These are phyloP conservation scores for Hydrotaea diabolus DNA, from an alignment of 2,888 invertebrate species.

Conservation along the genomic window DNA sequence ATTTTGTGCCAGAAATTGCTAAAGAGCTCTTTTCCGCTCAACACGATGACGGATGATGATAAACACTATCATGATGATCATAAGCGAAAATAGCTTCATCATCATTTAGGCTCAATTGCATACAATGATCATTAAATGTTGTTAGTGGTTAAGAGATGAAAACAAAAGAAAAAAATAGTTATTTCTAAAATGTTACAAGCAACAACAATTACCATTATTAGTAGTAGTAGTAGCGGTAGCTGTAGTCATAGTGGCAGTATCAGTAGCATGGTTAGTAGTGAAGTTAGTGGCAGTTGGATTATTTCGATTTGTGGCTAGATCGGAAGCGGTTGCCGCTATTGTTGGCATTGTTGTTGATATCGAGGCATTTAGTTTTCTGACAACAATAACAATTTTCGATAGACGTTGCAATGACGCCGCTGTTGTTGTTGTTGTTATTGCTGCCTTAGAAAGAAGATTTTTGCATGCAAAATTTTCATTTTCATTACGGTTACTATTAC, in stretches of 20 bases:
- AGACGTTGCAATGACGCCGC: conserved; percentile 46
- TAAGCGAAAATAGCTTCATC: neutral
- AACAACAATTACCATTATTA: conserved; percentile 23
- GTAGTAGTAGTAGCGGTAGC: conserved; percentile 32
- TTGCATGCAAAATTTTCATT: conserved; percentile 66
- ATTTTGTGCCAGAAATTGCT: neutral
- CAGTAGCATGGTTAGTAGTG: conserved; percentile 52
- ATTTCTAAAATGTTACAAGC: conserved; percentile 9
- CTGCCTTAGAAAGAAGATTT: conserved; percentile 53
- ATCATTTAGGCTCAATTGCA: conserved; percentile 14
- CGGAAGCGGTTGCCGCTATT: conserved; percentile 28
- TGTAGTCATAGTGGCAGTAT: conserved; percentile 12
- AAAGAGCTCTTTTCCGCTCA: neutral
- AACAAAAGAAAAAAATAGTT: neutral
- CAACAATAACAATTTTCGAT: conserved; percentile 64
- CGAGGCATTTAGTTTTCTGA: conserved; percentile 55
- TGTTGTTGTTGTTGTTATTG: conserved; percentile 46
- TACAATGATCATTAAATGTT: conserved; percentile 1
- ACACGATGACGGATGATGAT: neutral
- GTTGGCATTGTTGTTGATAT: neutral
- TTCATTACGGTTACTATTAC: conserved; percentile 54
- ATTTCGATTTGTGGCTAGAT: conserved; percentile 50
- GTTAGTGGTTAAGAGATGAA: neutral
- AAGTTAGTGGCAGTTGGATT: conserved; percentile 54
- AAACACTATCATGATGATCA: neutral